These are phyloP conservation scores for Choristoneura fumiferana DNA, from an alignment of 1,140 invertebrate species.

Conservation along the genomic window DNA sequence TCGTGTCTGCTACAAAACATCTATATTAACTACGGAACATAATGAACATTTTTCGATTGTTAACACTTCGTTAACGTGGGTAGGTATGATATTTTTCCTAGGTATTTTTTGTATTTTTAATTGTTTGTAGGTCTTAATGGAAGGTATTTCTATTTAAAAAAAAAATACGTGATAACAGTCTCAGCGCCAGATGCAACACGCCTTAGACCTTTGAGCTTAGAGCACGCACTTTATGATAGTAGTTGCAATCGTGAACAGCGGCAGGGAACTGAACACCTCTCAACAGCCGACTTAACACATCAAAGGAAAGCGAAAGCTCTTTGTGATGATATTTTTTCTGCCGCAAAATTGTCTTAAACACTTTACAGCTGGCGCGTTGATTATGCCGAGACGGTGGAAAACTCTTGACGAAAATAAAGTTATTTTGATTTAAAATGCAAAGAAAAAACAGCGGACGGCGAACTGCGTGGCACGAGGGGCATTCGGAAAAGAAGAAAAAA, in stretches of 20 bases:
- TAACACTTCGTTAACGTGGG: too few relatives aligned
- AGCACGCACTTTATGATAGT: neutral
- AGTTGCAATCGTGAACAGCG: slow-evolving; percentile 6
- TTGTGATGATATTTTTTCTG: slow-evolving; percentile 56
- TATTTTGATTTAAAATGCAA: slow-evolving; percentile 74
- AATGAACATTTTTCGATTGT: too few relatives aligned
- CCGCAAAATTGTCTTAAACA: slow-evolving; percentile 65
- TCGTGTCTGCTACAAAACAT: slow-evolving; percentile 46
- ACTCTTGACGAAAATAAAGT: slow-evolving; percentile 67
- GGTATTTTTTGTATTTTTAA: too few relatives aligned
- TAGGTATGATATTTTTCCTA: too few relatives aligned
- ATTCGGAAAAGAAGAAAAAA: slow-evolving; percentile 33
- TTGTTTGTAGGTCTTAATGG: too few relatives aligned
- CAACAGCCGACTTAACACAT: slow-evolving; percentile 36
- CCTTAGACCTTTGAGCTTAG: neutral
- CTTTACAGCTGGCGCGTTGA: slow-evolving; percentile 53
- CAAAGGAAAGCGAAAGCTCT: slow-evolving; percentile 42
- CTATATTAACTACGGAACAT: slow-evolving; percentile 22
- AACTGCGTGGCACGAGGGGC: slow-evolving; percentile 32
- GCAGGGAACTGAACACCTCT: slow-evolving; percentile 16
- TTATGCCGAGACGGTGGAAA: slow-evolving; percentile 64
- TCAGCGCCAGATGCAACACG: slow-evolving; percentile 10
- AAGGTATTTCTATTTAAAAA: too few relatives aligned
- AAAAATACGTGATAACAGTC: too few relatives aligned
- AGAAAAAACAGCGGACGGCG: slow-evolving; percentile 51